phyloP scores from a whole-genome alignment of 2,113 vertebrate species.

The Lates calcarifer region DNA sequence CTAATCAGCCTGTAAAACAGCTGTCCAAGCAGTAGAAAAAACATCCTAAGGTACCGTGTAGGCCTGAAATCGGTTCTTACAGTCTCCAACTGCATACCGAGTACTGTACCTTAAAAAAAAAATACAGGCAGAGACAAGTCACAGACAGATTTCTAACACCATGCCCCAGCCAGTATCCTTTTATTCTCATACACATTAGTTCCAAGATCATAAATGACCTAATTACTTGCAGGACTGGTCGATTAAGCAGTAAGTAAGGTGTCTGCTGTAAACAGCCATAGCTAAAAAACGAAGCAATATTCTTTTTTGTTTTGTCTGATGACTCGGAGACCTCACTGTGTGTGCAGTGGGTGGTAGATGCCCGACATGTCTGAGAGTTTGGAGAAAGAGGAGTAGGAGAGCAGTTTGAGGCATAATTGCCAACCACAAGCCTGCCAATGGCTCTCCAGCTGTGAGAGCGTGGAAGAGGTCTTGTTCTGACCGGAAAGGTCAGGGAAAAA shows the following conservation, averaged over 20 bases:
- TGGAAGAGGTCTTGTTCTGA: slow-evolving; percentile 54
- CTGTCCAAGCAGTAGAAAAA: slow-evolving; percentile 13
- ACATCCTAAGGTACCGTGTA: slow-evolving; percentile 19
- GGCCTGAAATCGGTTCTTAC: neutral
- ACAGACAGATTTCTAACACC: slow-evolving; percentile 21
- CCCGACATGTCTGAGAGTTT: slow-evolving; percentile 58
- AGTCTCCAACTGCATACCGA: slow-evolving; percentile 17
- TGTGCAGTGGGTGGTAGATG: slow-evolving; percentile 64
- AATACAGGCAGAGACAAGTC: neutral
- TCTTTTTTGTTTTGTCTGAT: slow-evolving; percentile 37
- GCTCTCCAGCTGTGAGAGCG: slow-evolving; percentile 51
- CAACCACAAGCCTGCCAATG: slow-evolving; percentile 55
- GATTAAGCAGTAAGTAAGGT: neutral
- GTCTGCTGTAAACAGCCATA: slow-evolving; percentile 13
- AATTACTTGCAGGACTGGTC: neutral
- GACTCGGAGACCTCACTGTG: slow-evolving; percentile 52
- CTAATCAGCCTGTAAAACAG: slow-evolving; percentile 45
- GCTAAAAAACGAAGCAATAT: slow-evolving; percentile 19
- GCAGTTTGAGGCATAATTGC: slow-evolving; percentile 72
- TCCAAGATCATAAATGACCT: neutral
- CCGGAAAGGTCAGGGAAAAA: slow-evolving; percentile 64
- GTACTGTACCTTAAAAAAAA: neutral
- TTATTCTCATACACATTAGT: neutral
- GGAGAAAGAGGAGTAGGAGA: slow-evolving; percentile 45
- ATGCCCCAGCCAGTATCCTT: neutral